These are phyloP conservation scores for Neotoma lepida DNA, from an alignment of 2,113 vertebrate species.

Conservation along the genomic window DNA sequence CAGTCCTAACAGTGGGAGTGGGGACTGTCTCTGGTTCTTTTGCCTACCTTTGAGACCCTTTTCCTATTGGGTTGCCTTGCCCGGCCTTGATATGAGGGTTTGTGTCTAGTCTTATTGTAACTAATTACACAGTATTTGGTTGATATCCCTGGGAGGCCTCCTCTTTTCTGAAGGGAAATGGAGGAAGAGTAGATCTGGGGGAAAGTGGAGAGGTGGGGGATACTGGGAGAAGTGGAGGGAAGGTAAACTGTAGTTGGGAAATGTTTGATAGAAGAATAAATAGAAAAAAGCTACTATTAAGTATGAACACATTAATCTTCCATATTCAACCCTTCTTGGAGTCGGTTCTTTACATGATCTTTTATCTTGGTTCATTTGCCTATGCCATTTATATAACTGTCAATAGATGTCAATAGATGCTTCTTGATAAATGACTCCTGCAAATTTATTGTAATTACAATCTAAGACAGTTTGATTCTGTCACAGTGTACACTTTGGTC, in stretches of 20 bases:
- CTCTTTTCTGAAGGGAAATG: background rate
- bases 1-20: background rate
- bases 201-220: background rate
- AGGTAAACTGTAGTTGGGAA: background rate
- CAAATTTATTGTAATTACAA: background rate
- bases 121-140: background rate
- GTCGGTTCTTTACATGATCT: background rate
- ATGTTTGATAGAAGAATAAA: background rate
- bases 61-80: background rate
- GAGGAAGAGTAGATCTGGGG: background rate
- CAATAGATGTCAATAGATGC: background rate
- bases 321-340: fast-evolving
- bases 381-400: background rate
- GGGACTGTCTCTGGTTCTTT: background rate
- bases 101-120: background rate
- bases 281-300: background rate
- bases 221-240: too few relatives aligned
- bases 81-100: background rate
- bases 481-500: background rate
- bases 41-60: background rate
- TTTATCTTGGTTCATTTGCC: background rate
- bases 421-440: background rate
- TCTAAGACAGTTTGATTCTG: background rate
- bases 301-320: background rate
- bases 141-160: background rate